These are phyloP conservation scores for Megaptera novaeangliae DNA, from an alignment of 2,113 vertebrate species.

Conservation along the genomic window DNA sequence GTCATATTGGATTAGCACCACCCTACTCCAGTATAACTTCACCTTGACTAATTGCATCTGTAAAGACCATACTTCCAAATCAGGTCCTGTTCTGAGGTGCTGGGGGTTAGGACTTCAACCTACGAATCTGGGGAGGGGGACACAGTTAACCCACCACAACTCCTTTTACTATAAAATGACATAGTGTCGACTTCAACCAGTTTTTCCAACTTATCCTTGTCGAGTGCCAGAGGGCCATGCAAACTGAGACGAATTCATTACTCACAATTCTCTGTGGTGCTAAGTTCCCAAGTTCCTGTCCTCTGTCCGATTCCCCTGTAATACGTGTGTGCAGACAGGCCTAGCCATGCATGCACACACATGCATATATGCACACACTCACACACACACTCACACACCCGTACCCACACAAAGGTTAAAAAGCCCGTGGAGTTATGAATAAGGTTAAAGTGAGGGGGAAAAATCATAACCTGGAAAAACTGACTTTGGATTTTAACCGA, in stretches of 20 bases:
- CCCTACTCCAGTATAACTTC: neutral
- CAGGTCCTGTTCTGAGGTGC: neutral
- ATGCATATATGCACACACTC: fast-evolving
- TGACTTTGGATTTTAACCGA: neutral
- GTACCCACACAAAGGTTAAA: neutral
- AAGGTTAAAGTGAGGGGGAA: neutral
- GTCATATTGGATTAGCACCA: neutral
- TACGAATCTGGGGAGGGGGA: neutral
- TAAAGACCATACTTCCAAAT: neutral
- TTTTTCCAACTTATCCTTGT: neutral
- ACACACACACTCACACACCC: neutral
- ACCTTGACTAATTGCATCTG: neutral
- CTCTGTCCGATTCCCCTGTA: neutral
- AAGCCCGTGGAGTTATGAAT: neutral
- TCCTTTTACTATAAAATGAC: neutral
- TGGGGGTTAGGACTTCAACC: neutral
- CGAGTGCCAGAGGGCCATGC: fast-evolving
- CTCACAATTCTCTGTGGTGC: neutral
- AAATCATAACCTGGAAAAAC: neutral
- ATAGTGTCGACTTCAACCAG: neutral
- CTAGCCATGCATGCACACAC: fast-evolving
- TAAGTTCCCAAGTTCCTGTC: neutral
- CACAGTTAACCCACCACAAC: too few relatives aligned
- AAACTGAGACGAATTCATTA: neutral
- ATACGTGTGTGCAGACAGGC: fast-evolving